A percentile compares a stretch with the other conserved stretches of the same genome.
phyloP scores from a whole-genome alignment of 2,888 invertebrate species.

The Adelognathus sp. region DNA sequence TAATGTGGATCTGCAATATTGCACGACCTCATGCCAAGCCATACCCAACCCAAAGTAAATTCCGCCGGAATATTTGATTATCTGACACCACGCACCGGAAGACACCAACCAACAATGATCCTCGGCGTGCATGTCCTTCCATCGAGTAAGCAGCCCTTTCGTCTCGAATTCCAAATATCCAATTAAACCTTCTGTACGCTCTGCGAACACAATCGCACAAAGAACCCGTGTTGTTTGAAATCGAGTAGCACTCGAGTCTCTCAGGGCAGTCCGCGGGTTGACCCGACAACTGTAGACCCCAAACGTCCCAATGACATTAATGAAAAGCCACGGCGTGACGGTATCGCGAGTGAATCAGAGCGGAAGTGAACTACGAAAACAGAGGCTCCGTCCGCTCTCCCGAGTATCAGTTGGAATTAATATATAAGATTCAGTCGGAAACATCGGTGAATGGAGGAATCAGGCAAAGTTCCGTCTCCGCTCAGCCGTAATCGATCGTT shows the following conservation, averaged over 20 bases:
- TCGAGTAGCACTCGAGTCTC: not conserved
- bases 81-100: constrained; percentile 3
- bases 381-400: no score
- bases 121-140: constrained; percentile 13
- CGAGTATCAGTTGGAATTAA: not conserved
- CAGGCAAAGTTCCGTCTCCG: not conserved
- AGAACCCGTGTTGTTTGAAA: not conserved
- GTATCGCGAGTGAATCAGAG: not conserved
- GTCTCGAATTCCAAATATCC: not conserved
- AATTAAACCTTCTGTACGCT: not conserved
- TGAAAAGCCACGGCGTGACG: not conserved
- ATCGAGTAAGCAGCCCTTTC: not conserved
- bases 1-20: not conserved
- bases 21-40: not conserved
- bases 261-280: not conserved
- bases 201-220: not conserved
- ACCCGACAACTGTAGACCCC: not conserved
- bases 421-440: not conserved
- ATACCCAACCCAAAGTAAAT: not conserved
- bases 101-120: not conserved
- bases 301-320: not conserved
- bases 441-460: not conserved
- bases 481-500: constrained; percentile 12
- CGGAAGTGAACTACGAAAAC: not conserved
- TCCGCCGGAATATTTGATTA: not conserved